Conservation (phyloP, 2,113 vertebrate species). For the Syngnathus floridae region DNA sequence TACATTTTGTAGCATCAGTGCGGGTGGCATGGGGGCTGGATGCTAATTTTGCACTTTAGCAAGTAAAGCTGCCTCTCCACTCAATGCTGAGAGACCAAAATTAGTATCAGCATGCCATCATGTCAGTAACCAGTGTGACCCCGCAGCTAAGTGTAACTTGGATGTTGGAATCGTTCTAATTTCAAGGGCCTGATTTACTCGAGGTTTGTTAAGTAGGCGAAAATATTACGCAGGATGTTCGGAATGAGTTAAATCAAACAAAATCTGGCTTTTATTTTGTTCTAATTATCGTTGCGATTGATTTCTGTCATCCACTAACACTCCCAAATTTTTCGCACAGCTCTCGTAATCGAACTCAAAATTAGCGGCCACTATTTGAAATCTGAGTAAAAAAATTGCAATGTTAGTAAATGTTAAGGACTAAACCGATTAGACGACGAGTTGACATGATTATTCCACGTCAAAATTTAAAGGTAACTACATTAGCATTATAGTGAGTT, state of each 20-base stretch:
- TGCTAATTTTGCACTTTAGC: constrained; percentile 83
- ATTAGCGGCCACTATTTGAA: background rate
- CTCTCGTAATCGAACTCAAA: background rate
- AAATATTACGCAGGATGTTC: background rate
- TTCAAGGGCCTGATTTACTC: background rate
- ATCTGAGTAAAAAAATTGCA: background rate
- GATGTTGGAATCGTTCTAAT: background rate
- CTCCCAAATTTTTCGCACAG: no score
- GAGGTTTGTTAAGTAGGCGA: background rate
- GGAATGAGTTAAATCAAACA: no score
- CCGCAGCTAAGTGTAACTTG: constrained; percentile 79
- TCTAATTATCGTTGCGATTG: no score
- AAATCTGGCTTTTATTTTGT: no score
- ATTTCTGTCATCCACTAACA: no score
- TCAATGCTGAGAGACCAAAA: constrained; percentile 78
- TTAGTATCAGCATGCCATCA: constrained; percentile 78
- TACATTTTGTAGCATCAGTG: constrained; percentile 98
- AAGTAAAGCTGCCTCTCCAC: constrained; percentile 67
- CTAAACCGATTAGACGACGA: no score
- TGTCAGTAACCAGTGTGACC: constrained; percentile 76
- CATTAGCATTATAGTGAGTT: no score
- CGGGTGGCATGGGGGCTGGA: constrained; percentile 78
- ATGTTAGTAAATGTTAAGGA: no score
- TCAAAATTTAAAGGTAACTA: no score
- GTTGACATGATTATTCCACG: no score